Conservation (phyloP, 30 jellyfish, hydroid and myxozoan genomes). For the Sanderia malayensis region DNA sequence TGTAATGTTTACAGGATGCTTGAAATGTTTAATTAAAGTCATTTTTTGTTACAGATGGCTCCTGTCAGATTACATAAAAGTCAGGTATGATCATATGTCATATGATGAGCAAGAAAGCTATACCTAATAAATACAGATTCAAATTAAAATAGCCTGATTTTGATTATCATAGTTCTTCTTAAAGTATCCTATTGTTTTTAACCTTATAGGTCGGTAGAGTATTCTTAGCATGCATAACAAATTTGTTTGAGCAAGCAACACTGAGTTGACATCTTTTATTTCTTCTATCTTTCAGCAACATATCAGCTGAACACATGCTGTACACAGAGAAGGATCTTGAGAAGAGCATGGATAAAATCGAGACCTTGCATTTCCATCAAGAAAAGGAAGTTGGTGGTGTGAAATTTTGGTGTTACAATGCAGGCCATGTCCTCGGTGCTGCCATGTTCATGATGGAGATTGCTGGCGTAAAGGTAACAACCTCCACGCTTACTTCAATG, state of each 20-base stretch:
- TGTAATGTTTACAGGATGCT: too few relatives aligned
- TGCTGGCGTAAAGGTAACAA: constrained; percentile 99
- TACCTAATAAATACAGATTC: too few relatives aligned
- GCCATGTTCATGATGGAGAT: constrained; percentile 98
- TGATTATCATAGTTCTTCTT: too few relatives aligned
- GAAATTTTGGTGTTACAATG: constrained; percentile 97
- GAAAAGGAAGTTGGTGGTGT: constrained; percentile 97
- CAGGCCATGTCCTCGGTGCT: constrained; percentile 99
- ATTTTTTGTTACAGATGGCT: constrained; percentile 92
- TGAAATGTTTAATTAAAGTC: too few relatives aligned
- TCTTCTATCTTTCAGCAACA: constrained; percentile 46
- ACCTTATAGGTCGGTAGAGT: too few relatives aligned
- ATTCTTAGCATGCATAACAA: too few relatives aligned
- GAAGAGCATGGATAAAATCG: constrained; percentile 95
- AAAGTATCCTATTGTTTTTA: too few relatives aligned
- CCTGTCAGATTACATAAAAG: constrained; percentile 96
- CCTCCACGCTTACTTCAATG: too few relatives aligned
- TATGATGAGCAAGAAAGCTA: too few relatives aligned
- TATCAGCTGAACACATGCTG: constrained; percentile 94
- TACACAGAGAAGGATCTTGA: constrained; percentile 95
- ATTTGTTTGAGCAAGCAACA: too few relatives aligned
- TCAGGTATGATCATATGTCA: constrained; percentile 66
- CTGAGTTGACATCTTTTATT: too few relatives aligned
- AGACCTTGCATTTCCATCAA: constrained; percentile 97
- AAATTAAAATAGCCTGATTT: too few relatives aligned